Evolutionary conservation across 2,888 invertebrate species (phyloP).

Genomic region (Scaeva pyrastri): DNA sequence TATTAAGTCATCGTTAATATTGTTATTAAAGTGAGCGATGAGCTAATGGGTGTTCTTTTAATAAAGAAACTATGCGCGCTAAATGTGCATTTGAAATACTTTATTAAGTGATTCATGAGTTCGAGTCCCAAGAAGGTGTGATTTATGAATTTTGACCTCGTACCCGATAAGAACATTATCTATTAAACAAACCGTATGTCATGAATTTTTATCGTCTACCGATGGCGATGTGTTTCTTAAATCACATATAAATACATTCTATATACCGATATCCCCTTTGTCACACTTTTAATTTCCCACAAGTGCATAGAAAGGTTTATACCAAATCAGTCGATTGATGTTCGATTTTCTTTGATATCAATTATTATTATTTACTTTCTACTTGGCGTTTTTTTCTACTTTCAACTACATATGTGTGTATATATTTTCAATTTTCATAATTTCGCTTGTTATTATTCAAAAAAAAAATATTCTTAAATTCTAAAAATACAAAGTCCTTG

Average conservation of each 20-base stretch:
- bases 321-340: background rate
- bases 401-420: background rate
- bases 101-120: conserved; percentile 30
- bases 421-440: background rate
- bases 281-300: background rate
- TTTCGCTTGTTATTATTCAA: background rate
- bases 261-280: background rate
- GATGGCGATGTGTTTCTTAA: too few species aligned
- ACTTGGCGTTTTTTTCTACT: background rate
- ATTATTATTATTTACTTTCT: conserved; percentile 21
- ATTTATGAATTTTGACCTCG: conserved; percentile 1
- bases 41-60: conserved; percentile 55
- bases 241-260: too few species aligned
- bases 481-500: conserved; percentile 22
- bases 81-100: conserved; percentile 42
- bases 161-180: conserved; percentile 45
- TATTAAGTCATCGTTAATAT: conserved; percentile 72
- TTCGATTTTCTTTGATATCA: conserved; percentile 48
- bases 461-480: background rate
- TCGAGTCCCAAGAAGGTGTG: background rate
- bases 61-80: conserved; percentile 31
- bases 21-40: conserved; percentile 62
- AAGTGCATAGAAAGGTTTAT: background rate
- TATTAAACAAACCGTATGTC: conserved; percentile 42
- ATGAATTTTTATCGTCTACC: background rate